A percentile compares a stretch with the other conserved stretches of the same genome.
phyloP scores from a whole-genome alignment of 92 coral and sea anemone genomes.

The Umimayanthus kanabou region DNA sequence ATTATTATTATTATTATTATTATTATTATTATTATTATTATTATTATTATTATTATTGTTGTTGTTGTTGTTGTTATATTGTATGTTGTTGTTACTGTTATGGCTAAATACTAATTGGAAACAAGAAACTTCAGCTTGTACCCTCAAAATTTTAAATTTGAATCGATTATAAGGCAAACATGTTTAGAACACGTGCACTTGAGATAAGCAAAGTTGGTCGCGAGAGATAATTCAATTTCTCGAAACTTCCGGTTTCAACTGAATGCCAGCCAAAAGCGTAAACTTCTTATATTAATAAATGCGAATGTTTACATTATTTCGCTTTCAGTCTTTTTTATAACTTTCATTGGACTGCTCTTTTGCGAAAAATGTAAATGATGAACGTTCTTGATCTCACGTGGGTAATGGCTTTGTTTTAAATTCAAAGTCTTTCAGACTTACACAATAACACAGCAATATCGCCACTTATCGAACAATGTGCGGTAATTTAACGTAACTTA shows the following conservation, averaged over 20 bases:
- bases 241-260: neutral
- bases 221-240: neutral
- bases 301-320: neutral
- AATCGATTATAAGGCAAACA: neutral
- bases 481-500: constrained; percentile 1
- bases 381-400: neutral
- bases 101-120: too few species aligned
- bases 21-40: too few species aligned
- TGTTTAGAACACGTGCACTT: neutral
- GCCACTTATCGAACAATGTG: neutral
- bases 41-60: too few species aligned
- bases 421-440: neutral
- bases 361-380: neutral
- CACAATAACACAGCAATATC: neutral
- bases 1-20: too few species aligned
- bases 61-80: too few species aligned
- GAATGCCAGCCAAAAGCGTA: neutral
- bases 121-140: too few species aligned
- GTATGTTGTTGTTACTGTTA: too few species aligned
- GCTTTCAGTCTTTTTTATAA: neutral
- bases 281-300: neutral
- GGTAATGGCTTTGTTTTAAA: neutral
- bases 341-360: neutral
- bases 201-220: neutral
- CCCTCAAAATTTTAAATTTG: too few species aligned